Conservation (phyloP, 1,140 invertebrate genomes). For the Drosophila nigromelanica region DNA sequence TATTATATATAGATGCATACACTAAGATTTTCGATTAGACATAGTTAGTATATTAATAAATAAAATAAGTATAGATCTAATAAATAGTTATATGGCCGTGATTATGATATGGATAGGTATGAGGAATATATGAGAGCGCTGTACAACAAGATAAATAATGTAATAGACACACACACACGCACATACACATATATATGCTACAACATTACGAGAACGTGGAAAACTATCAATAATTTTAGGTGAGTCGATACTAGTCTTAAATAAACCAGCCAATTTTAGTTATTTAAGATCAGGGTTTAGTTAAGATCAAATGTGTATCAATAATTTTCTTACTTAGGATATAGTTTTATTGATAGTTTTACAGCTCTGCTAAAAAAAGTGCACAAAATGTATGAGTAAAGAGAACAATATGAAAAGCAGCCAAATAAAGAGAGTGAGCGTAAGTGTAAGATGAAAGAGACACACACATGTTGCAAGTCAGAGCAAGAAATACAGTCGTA, state of each 20-base stretch:
- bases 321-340: neutral
- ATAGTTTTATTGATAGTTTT: constrained; percentile 15
- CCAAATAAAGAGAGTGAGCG: constrained; percentile 20
- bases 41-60: constrained; percentile 22
- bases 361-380: neutral
- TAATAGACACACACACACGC: constrained; percentile 16
- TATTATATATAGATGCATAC: constrained; percentile 56
- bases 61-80: constrained; percentile 11
- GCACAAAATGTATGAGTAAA: constrained; percentile 9
- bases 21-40: constrained; percentile 33
- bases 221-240: constrained; percentile 1
- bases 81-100: neutral
- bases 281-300: too few relatives aligned
- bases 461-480: neutral
- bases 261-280: neutral
- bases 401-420: constrained; percentile 29
- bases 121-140: constrained; percentile 6
- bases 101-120: constrained; percentile 1
- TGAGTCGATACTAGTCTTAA: neutral
- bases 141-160: neutral
- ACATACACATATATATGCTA: constrained; percentile 1
- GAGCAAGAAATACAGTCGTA: neutral
- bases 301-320: neutral
- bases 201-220: neutral
- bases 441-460: constrained; percentile 8